These are phyloP conservation scores for Gyrodactylus bullatarudis DNA, from an alignment of 1,140 invertebrate species.

Conservation along the genomic window DNA sequence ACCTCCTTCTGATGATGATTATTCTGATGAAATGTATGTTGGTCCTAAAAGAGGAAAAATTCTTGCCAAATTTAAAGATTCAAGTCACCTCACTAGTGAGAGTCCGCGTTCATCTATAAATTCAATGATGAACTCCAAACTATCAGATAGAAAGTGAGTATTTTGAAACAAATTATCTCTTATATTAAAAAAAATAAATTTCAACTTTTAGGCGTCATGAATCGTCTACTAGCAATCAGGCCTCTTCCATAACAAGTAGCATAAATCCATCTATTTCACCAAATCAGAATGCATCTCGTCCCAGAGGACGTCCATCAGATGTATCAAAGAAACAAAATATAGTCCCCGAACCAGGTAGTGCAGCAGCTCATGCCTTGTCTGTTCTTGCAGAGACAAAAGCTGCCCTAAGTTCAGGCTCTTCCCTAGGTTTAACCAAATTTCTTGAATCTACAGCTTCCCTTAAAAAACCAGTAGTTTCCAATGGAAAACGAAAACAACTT, in stretches of 20 bases:
- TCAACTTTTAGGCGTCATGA: background rate
- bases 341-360: background rate
- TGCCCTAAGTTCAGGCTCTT: background rate
- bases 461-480: background rate
- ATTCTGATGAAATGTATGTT: slow-evolving; percentile 5
- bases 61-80: background rate
- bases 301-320: background rate
- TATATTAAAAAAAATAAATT: background rate
- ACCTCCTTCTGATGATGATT: slow-evolving; percentile 5
- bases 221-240: background rate
- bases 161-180: background rate
- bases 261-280: background rate
- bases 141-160: background rate
- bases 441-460: background rate
- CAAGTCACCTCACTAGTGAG: background rate
- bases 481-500: background rate
- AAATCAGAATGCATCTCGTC: background rate
- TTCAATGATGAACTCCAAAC: background rate
- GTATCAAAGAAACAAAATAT: background rate
- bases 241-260: background rate
- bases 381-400: background rate
- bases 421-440: background rate
- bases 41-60: background rate
- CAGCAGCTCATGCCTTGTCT: background rate
- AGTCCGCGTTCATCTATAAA: background rate